Base-by-base conservation (phyloP, 2,113 vertebrate species). In the Vulpes vulpes region DNA sequence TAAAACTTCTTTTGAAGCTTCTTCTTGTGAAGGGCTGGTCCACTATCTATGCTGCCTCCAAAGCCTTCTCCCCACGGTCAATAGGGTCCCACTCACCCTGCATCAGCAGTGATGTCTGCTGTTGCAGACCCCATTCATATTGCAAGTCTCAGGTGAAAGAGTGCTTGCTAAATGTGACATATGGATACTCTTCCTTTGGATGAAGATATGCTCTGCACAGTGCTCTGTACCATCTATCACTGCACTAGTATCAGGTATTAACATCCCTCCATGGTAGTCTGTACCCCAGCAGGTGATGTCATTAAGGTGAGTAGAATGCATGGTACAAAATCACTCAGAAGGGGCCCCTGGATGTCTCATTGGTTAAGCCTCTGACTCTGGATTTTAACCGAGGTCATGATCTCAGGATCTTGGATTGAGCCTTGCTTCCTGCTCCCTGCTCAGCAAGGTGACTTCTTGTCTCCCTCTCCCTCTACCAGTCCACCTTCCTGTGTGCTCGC, bases 1-100 rank as follows among this genome's bases (percentile, higher is more conserved):
- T 51, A 78, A 78, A 78, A 51, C 25, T 51, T 78, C 74, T 17
- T 51, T 78, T 30, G 43, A 30, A 10, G 15, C 38, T 25, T 76
- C 22, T 49, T 76, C 25, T 16, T 76, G 43, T 51, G 71, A 25
- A 78, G 88, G 22, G 89, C 53, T 1, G 98, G 97, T 43, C 98
- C 98, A 43, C 98, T 98, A 49, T 98, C 98, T 89, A 96, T 0
- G 8, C 98, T 98, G 1, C 98, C 98, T 65, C 98, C 98, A 25
- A 32, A 71, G 38, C 98, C 98, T 85, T 35, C 5, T 1, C 0
- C 27, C 59, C 30, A 89, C 98, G 98, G 3, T n/a, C 15, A 0
- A 98, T 98, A 92, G 98, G 98, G 69, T 91, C 88, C 98, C 94
- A 96, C 1, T 49, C 55, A 23, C 7, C 10, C 0, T 0, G 59